These are phyloP conservation scores for Archocentrus centrarchus DNA, from an alignment of 2,113 vertebrate species.

Conservation along the genomic window DNA sequence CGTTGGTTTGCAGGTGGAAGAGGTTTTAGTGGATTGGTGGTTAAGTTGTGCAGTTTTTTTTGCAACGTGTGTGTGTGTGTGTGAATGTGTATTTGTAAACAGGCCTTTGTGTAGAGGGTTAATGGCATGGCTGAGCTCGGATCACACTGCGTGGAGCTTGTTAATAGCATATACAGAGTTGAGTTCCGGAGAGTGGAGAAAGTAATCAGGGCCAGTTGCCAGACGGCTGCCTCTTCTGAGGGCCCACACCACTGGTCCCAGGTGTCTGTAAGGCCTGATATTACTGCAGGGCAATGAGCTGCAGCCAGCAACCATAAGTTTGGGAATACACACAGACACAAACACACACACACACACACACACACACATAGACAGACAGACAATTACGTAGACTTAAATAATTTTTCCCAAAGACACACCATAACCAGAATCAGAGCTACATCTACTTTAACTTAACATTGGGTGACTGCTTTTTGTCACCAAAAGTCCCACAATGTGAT, in stretches of 20 bases:
- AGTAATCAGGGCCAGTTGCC: conserved; percentile 80
- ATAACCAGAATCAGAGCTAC: neutral
- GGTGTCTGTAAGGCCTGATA: conserved; percentile 75
- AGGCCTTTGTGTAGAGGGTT: conserved; percentile 67
- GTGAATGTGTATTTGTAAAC: conserved; percentile 50
- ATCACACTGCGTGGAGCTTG: conserved; percentile 63
- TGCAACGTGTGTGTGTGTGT: conserved; percentile 18
- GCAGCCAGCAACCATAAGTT: conserved; percentile 68
- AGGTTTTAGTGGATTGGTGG: neutral
- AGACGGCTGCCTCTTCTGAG: conserved; percentile 73
- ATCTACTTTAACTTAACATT: neutral
- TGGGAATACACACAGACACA: conserved; percentile 2
- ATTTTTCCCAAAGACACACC: neutral
- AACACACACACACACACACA: neutral
- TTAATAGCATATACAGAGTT: conserved; percentile 77
- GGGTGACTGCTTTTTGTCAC: neutral
- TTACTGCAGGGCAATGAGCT: conserved; percentile 81
- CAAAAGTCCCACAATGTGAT: neutral
- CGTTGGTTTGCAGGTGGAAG: conserved; percentile 9
- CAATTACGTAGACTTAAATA: neutral
- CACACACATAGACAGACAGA: neutral
- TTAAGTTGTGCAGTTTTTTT: conserved; percentile 32
- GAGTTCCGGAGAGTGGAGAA: conserved; percentile 81
- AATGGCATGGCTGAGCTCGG: conserved; percentile 65
- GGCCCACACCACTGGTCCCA: conserved; percentile 74